A percentile compares a stretch with the other conserved stretches of the same genome.
Evolutionary conservation across 2,888 invertebrate genomes (phyloP).

Genomic region (Koerneria pararmatus): DNA sequence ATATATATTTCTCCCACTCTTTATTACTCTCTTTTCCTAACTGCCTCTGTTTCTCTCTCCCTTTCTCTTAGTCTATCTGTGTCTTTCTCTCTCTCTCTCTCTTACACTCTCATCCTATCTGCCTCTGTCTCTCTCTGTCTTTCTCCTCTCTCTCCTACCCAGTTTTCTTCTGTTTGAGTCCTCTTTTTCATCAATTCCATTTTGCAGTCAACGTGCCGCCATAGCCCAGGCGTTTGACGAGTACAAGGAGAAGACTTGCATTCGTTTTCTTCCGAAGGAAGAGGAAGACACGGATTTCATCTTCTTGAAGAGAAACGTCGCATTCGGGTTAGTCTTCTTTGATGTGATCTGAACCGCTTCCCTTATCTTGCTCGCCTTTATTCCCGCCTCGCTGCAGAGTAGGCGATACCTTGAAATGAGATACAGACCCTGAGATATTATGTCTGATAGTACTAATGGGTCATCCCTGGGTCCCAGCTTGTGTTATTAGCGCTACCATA

Average conservation of each 20-base stretch:
- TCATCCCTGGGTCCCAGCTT: too few relatives aligned
- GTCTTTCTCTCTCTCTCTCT: constrained; percentile 7
- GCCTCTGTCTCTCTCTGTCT: too few relatives aligned
- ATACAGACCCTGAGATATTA: neutral
- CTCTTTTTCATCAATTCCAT: neutral
- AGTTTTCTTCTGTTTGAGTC: neutral
- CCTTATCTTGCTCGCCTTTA: neutral
- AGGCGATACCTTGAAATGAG: too few relatives aligned
- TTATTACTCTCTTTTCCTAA: too few relatives aligned
- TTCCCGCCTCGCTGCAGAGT: too few relatives aligned
- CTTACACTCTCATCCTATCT: too few relatives aligned
- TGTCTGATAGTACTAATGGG: neutral
- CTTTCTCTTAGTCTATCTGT: constrained; percentile 8
- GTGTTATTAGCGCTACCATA: too few relatives aligned
- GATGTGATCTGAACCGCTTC: neutral
- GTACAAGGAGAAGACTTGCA: constrained; percentile 69
- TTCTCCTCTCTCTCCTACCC: too few relatives aligned
- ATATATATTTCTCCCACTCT: too few relatives aligned
- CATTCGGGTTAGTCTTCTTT: constrained; percentile 46
- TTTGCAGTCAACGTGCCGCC: constrained; percentile 57
- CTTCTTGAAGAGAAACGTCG: constrained; percentile 65
- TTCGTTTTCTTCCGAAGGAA: constrained; percentile 68
- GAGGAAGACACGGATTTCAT: constrained; percentile 67
- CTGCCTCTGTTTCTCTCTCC: neutral
- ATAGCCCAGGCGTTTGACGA: constrained; percentile 68